phyloP scores from a whole-genome alignment of 1,140 invertebrate genomes.

The Druon quercuslanigerum region DNA sequence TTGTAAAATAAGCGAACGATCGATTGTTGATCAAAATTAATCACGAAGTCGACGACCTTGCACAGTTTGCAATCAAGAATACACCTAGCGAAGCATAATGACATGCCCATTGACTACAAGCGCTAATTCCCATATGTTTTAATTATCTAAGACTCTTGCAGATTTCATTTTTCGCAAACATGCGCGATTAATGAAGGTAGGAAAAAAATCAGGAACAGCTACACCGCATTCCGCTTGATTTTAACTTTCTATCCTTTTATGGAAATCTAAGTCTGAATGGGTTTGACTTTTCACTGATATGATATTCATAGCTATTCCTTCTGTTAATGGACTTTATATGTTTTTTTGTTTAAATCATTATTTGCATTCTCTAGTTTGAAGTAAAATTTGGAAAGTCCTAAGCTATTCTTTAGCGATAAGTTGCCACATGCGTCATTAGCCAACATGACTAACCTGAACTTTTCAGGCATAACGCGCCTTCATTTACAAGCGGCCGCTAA shows the following conservation, averaged over 20 bases:
- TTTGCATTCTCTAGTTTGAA: background rate
- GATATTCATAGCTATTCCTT: background rate
- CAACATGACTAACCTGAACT: conserved; percentile 58
- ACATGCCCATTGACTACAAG: conserved; percentile 14
- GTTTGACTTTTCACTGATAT: background rate
- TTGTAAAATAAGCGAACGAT: too few species aligned
- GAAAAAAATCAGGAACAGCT: conserved; percentile 16
- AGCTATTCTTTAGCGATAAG: conserved; percentile 32
- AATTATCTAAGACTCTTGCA: conserved; percentile 9
- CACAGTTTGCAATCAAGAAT: background rate
- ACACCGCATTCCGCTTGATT: conserved; percentile 5
- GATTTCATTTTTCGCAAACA: conserved; percentile 10
- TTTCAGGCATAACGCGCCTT: conserved; percentile 40
- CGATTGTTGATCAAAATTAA: background rate
- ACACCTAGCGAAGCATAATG: background rate
- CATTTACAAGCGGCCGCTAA: conserved; percentile 41
- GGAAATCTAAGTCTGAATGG: conserved; percentile 18
- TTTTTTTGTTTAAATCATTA: background rate
- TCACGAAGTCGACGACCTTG: conserved; percentile 4
- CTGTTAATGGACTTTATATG: background rate
- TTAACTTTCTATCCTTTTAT: conserved; percentile 11
- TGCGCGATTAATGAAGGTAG: background rate
- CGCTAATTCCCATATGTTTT: conserved; percentile 13
- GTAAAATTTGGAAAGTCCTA: conserved; percentile 1
- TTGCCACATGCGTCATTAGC: conserved; percentile 53